These are phyloP conservation scores for Pammene aurita DNA, from an alignment of 2,888 invertebrate genomes.

Conservation along the genomic window DNA sequence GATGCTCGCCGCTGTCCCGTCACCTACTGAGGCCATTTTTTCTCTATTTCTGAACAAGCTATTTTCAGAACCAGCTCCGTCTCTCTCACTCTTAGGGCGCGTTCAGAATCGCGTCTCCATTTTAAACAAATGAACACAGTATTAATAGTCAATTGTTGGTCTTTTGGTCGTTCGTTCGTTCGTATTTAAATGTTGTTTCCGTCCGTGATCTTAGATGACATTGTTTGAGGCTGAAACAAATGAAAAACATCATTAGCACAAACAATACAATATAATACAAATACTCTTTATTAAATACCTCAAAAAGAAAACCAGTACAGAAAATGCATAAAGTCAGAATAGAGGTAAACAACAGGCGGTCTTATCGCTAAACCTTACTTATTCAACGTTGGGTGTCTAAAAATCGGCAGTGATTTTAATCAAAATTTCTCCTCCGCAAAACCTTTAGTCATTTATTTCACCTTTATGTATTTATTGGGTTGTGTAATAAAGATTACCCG, in stretches of 20 bases:
- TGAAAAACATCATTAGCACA: not conserved
- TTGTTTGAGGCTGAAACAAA: conserved; percentile 63
- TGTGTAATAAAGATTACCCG: no score
- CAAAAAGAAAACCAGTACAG: no score
- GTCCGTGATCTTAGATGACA: conserved; percentile 47
- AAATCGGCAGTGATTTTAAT: no score
- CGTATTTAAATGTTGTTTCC: conserved; percentile 61
- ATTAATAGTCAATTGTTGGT: conserved; percentile 37
- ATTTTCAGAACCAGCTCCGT: conserved; percentile 69
- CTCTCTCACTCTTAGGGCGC: conserved; percentile 51
- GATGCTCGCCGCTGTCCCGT: conserved; percentile 62
- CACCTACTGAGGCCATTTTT: conserved; percentile 77
- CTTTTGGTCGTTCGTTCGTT: conserved; percentile 60
- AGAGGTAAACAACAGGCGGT: no score
- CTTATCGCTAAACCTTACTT: no score
- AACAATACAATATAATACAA: no score
- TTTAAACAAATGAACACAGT: conserved; percentile 42
- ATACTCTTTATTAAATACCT: no score
- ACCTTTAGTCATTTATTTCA: no score
- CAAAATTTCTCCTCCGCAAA: no score
- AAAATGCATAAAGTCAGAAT: no score
- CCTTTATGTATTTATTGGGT: no score
- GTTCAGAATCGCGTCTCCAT: conserved; percentile 46
- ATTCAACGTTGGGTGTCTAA: no score
- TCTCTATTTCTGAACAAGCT: conserved; percentile 74